Percentiles rank a stretch among this genome's conserved stretches.
Evolutionary conservation across 2,797 vertebrate species (phyloP).

Genomic region (Rhynchonycteris naso): DNA sequence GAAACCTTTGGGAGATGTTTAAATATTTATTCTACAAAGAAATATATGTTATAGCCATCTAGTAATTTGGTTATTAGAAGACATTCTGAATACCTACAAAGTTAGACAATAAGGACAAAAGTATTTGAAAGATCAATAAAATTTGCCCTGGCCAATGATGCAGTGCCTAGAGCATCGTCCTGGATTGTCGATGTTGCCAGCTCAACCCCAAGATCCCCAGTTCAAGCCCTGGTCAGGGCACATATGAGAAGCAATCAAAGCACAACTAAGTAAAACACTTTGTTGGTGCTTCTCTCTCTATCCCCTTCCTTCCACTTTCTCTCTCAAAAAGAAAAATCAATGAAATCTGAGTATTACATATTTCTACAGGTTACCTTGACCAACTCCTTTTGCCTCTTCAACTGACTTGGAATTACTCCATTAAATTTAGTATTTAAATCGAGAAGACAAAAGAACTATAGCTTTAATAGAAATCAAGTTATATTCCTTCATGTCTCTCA

Average conservation of each 20-base stretch:
- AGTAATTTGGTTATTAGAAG: not conserved
- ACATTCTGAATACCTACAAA: conserved; percentile 19
- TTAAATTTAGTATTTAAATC: conserved; percentile 16
- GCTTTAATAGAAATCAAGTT: not conserved
- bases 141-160: not conserved
- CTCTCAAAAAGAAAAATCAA: not conserved
- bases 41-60: not conserved
- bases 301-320: no score
- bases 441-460: not conserved
- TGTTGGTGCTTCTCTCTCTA: no score
- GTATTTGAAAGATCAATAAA: conserved; percentile 15
- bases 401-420: not conserved
- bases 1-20: not conserved
- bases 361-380: not conserved
- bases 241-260: no score
- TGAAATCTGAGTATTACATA: conserved; percentile 1
- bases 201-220: no score
- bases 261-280: no score
- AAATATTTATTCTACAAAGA: conserved; percentile 39
- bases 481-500: not conserved
- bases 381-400: not conserved
- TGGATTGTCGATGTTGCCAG: no score
- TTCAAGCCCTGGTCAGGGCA: no score
- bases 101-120: conserved; percentile 40
- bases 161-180: no score